These are phyloP conservation scores for Nyctibius bracteatus DNA, from an alignment of 2,113 vertebrate genomes.

Conservation along the genomic window DNA sequence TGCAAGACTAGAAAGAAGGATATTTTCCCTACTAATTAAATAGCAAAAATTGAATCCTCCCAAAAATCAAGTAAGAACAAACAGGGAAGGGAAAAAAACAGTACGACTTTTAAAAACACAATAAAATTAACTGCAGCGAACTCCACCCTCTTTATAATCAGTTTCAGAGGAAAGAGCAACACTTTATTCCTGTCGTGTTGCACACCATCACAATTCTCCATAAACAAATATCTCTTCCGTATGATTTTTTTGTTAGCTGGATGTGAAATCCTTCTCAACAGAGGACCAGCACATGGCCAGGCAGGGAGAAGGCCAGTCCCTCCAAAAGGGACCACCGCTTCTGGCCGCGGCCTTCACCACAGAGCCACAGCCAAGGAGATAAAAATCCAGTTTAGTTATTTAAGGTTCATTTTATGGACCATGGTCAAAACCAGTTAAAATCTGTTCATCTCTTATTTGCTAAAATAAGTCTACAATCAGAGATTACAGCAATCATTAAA, in stretches of 20 bases:
- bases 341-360: background rate
- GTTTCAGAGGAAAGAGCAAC: slow-evolving; percentile 40
- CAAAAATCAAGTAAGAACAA: slow-evolving; percentile 64
- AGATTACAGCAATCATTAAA: background rate
- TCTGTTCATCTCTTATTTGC: background rate
- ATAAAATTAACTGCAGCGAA: slow-evolving; percentile 46
- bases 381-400: background rate
- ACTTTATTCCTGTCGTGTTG: background rate
- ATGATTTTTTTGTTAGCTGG: background rate
- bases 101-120: background rate
- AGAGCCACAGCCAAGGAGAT: background rate
- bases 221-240: background rate
- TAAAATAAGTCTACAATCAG: background rate
- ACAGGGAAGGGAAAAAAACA: slow-evolving; percentile 32
- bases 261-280: background rate
- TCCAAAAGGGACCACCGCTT: background rate
- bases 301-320: background rate
- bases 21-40: slow-evolving; percentile 69
- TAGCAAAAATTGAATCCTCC: slow-evolving; percentile 68
- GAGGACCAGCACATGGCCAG: background rate
- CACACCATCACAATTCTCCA: background rate
- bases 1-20: slow-evolving; percentile 55
- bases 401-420: background rate
- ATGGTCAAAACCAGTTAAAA: background rate
- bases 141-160: slow-evolving; percentile 56